A percentile compares a stretch with the other conserved stretches of the same genome.
Conservation (phyloP, 2,797 vertebrate genomes). For the Perodicticus potto region DNA sequence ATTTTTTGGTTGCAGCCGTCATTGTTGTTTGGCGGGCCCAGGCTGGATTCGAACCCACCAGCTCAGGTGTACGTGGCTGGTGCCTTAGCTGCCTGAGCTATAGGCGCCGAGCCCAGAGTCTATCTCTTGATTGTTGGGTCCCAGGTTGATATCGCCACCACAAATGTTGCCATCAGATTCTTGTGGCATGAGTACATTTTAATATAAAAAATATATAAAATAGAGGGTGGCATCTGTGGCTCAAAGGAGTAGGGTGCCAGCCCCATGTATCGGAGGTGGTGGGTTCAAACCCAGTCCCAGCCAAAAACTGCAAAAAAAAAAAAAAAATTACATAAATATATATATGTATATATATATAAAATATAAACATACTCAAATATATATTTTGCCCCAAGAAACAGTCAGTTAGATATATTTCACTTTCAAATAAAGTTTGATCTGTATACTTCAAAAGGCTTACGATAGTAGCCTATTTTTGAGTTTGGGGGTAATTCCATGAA, state of each 20-base stretch:
- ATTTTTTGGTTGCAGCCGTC: no score
- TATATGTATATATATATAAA: background rate
- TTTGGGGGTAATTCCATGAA: background rate
- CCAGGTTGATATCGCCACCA: background rate
- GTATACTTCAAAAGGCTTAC: background rate
- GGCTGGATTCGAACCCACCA: no score
- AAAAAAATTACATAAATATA: no score
- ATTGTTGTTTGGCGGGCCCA: no score
- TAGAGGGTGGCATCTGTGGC: no score
- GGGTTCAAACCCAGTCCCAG: no score
- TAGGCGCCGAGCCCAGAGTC: no score
- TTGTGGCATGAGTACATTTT: background rate
- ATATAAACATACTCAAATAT: background rate
- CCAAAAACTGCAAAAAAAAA: no score
- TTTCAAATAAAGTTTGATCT: constrained; percentile 40
- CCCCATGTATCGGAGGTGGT: no score
- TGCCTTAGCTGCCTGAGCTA: no score
- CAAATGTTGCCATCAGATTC: background rate
- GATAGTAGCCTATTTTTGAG: background rate
- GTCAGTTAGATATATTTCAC: background rate
- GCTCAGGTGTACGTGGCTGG: no score
- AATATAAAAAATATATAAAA: background rate
- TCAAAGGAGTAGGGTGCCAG: no score
- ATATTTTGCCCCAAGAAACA: constrained; percentile 1
- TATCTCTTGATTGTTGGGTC: background rate